A percentile compares a stretch with the other conserved stretches of the same genome.
Conservation (phyloP, 1,140 invertebrate genomes). For the Cyclina sinensis region DNA sequence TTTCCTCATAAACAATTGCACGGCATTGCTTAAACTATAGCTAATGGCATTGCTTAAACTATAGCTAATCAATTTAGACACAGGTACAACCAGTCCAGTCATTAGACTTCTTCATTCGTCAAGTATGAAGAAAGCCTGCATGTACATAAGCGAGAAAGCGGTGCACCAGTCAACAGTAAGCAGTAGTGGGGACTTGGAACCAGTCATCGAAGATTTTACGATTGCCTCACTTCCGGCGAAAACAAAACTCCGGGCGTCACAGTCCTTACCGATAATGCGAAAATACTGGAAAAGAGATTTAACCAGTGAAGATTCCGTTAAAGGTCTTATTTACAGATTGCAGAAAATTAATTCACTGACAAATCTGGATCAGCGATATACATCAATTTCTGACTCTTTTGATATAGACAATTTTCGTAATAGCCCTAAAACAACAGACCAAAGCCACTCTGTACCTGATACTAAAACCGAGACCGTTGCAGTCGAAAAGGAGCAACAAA, state of each 20-base stretch:
- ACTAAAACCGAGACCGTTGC: background rate
- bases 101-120: slow-evolving; percentile 45
- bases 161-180: background rate
- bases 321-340: slow-evolving; percentile 17
- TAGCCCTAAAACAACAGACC: too few relatives aligned
- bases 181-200: background rate
- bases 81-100: background rate
- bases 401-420: background rate
- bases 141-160: slow-evolving; percentile 45
- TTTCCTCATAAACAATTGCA: too few relatives aligned
- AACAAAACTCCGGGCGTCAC: slow-evolving; percentile 29
- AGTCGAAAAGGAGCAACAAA: background rate
- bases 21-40: too few relatives aligned
- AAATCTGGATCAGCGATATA: background rate
- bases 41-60: too few relatives aligned
- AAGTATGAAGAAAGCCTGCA: slow-evolving; percentile 51
- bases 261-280: slow-evolving; percentile 52
- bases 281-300: slow-evolving; percentile 44
- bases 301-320: background rate
- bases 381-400: too few relatives aligned
- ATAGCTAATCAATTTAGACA: too few relatives aligned
- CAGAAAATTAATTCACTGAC: background rate
- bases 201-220: background rate
- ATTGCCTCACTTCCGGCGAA: background rate
- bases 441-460: too few relatives aligned